These are phyloP conservation scores for Linyphia triangularis DNA, from an alignment of 2,888 invertebrate genomes.

Conservation along the genomic window DNA sequence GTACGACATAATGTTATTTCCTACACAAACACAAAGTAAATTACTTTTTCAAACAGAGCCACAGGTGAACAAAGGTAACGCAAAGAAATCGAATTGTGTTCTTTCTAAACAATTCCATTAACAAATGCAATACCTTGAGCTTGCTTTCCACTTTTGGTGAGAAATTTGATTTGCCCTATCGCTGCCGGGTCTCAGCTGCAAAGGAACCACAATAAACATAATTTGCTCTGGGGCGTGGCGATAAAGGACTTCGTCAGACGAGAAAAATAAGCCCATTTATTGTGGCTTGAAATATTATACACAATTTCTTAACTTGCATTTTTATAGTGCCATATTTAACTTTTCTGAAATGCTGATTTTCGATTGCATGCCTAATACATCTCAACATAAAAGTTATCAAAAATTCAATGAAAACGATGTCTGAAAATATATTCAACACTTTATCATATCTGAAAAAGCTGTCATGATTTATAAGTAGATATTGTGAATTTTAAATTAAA, in stretches of 20 bases:
- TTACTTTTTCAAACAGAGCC: neutral
- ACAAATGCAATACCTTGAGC: neutral
- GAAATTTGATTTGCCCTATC: conserved; percentile 30
- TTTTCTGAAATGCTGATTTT: no score
- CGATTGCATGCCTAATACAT: no score
- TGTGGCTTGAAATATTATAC: no score
- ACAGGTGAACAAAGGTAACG: neutral
- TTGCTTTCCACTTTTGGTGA: neutral
- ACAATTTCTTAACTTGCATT: no score
- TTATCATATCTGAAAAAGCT: no score
- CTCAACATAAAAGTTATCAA: no score
- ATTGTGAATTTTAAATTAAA: no score
- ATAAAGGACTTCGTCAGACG: neutral
- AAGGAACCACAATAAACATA: neutral
- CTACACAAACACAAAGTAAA: neutral
- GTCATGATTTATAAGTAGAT: no score
- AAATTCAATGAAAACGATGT: no score
- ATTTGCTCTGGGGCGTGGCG: conserved; percentile 18
- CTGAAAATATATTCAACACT: no score
- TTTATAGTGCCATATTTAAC: no score
- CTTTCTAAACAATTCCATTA: neutral
- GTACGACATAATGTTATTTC: neutral
- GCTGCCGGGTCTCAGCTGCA: neutral
- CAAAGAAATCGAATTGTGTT: neutral
- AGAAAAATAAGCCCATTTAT: neutral